Evolutionary conservation across 2,797 vertebrate species (phyloP).

Genomic region (Diceros bicornis): DNA sequence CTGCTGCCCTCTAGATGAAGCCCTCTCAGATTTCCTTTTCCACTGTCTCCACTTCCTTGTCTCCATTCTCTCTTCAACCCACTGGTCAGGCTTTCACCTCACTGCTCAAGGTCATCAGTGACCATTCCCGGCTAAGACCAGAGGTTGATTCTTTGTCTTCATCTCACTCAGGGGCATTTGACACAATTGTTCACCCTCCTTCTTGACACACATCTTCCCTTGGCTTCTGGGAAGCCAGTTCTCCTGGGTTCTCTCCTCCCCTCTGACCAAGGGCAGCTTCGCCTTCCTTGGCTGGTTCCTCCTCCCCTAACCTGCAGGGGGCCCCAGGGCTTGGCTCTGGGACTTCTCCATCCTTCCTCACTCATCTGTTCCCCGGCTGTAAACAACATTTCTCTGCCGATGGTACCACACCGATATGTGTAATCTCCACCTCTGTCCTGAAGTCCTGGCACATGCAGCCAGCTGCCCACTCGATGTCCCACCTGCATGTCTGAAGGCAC

Average conservation of each 20-base stretch:
- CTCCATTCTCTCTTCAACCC: background rate
- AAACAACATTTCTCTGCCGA: background rate
- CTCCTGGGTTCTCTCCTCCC: background rate
- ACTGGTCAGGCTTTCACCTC: background rate
- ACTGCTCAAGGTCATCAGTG: no score
- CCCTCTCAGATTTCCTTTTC: background rate
- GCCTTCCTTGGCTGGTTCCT: background rate
- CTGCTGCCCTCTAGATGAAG: background rate
- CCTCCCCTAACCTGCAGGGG: no score
- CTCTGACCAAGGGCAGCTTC: rapidly evolving
- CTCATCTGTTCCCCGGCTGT: background rate
- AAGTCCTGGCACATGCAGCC: background rate
- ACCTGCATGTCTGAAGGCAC: background rate
- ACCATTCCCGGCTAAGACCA: background rate
- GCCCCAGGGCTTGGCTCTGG: background rate
- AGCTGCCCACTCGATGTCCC: background rate
- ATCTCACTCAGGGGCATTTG: background rate
- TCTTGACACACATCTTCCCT: no score
- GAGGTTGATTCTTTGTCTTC: background rate
- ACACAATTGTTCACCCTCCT: background rate
- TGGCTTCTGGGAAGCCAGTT: background rate
- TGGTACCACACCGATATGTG: no score
- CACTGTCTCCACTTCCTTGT: background rate
- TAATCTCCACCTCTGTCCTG: background rate
- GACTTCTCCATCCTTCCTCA: background rate